Conservation (phyloP, 2,797 vertebrate species). For the Yasuhikotakia modesta region DNA sequence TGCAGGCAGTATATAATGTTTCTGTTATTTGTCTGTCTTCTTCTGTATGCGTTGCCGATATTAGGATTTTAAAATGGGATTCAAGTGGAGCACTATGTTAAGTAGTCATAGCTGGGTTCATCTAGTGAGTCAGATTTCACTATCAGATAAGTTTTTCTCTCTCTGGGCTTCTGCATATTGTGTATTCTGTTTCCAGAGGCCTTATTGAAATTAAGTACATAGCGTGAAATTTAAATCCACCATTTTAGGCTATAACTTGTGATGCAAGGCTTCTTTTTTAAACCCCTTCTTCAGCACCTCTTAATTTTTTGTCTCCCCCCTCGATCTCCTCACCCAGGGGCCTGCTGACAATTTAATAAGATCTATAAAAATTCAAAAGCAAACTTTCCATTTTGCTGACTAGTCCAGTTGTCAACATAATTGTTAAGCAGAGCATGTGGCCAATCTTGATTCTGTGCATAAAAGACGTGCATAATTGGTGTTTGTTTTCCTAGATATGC, state of each 20-base stretch:
- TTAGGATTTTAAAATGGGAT: constrained; percentile 16
- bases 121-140: constrained; percentile 28
- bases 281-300: background rate
- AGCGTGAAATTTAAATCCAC: constrained; percentile 52
- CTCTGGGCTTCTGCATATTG: constrained; percentile 33
- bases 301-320: constrained; percentile 2
- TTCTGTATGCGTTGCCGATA: constrained; percentile 7
- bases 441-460: constrained; percentile 10
- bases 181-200: constrained; percentile 46
- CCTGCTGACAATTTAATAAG: constrained; percentile 44
- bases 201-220: constrained; percentile 57
- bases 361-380: constrained; percentile 34
- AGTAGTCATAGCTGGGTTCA: constrained; percentile 31
- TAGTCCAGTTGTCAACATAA: constrained; percentile 38
- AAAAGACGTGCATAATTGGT: constrained; percentile 29
- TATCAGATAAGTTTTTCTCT: constrained; percentile 39
- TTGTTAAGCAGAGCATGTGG: constrained; percentile 31
- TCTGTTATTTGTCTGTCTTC: constrained; percentile 29
- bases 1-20: background rate
- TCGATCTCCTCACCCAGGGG: constrained; percentile 23
- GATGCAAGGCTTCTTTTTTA: constrained; percentile 30
- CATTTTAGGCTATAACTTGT: constrained; percentile 36
- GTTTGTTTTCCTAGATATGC: constrained; percentile 45
- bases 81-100: constrained; percentile 22
- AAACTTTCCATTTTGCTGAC: constrained; percentile 40